A percentile compares a stretch with the other conserved stretches of the same genome.
phyloP scores from a whole-genome alignment of 2,797 vertebrate genomes.

The Melanotaenia boesemani region DNA sequence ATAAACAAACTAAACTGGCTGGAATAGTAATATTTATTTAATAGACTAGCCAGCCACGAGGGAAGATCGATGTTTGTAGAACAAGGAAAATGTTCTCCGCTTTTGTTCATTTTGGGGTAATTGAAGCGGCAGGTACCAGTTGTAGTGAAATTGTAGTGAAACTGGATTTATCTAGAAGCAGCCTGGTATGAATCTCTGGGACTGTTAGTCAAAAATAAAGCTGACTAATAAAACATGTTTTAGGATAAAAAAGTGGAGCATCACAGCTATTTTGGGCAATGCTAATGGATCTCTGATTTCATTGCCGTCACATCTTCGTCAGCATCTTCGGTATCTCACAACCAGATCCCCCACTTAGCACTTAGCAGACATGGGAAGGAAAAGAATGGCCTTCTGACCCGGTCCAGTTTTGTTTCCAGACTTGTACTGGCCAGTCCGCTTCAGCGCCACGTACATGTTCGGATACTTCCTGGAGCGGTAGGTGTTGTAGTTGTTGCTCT shows the following conservation, averaged over 20 bases:
- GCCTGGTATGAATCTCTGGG: constrained; percentile 7
- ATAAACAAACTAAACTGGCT: neutral
- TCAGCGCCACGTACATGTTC: constrained; percentile 96
- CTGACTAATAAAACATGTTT: constrained; percentile 32
- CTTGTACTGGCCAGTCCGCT: constrained; percentile 96
- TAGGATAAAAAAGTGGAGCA: constrained; percentile 41
- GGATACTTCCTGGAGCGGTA: constrained; percentile 96
- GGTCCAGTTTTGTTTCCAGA: constrained; percentile 92
- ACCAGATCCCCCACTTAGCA: constrained; percentile 77
- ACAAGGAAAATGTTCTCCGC: neutral
- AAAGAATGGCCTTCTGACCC: constrained; percentile 98
- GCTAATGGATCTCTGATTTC: constrained; percentile 46
- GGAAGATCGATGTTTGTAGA: neutral
- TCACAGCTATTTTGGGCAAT: constrained; percentile 70
- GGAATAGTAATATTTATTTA: neutral
- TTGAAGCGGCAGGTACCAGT: constrained; percentile 23
- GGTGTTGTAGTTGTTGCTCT: constrained; percentile 99
- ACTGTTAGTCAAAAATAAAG: constrained; percentile 37
- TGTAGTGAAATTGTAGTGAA: constrained; percentile 15
- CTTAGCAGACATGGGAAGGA: constrained; percentile 96
- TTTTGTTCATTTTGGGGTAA: neutral
- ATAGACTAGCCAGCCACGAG: neutral
- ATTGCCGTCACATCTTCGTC: constrained; percentile 68
- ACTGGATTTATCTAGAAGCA: constrained; percentile 7
- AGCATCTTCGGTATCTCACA: constrained; percentile 22